Evolutionary conservation across 2,113 vertebrate genomes (phyloP), one percentile per base, ranked within the genome.

Genomic region (Callaeas wilsoni): DNA sequence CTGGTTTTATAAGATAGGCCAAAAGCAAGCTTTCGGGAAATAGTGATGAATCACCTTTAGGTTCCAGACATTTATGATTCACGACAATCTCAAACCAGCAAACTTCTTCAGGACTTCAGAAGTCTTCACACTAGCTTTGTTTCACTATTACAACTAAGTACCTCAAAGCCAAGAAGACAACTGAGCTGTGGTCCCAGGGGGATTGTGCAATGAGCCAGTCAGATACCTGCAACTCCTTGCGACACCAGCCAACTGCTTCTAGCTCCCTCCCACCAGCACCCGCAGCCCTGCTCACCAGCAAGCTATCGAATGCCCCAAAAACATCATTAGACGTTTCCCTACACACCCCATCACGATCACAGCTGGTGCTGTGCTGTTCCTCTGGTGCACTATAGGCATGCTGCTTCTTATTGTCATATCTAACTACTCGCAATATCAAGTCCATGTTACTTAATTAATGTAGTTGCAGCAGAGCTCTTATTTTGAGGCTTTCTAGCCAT

Each of bases 311-410:
- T 11, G 7, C 17, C 53, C 20, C 39, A 7, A 50, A 65, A 68
- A 39, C 25, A 35, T 9, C 16, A 56, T 26, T 5, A 41, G n/a
- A 1, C 47, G 17, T 57, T 73, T 87, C n/a, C 37, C 46, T 39
- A n/a, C 22, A 37, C 11, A 57, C 1, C 7, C 63, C 27, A 39
- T 7, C 33, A 55, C n/a, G 77, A 33, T 11, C 27, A 55, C 33
- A 80, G 39, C 73, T 1, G 3, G 10, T 60, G 62, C 46, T 50
- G 10, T 29, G 11, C 42, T 41, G n/a, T 6, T 82, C n/a, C 41
- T 68, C 62, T 30, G 25, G 37, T 3, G 27, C 32, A 50, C 16
- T 4, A 0, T 0, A 8, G 46, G 26, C 64, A 70, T 13, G 13
- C 46, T 89, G 46, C 39, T 65, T 41, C 35, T 56, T 27, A 35